These are phyloP conservation scores for Dascillus cervinus DNA, from an alignment of 2,888 invertebrate genomes.

Conservation along the genomic window DNA sequence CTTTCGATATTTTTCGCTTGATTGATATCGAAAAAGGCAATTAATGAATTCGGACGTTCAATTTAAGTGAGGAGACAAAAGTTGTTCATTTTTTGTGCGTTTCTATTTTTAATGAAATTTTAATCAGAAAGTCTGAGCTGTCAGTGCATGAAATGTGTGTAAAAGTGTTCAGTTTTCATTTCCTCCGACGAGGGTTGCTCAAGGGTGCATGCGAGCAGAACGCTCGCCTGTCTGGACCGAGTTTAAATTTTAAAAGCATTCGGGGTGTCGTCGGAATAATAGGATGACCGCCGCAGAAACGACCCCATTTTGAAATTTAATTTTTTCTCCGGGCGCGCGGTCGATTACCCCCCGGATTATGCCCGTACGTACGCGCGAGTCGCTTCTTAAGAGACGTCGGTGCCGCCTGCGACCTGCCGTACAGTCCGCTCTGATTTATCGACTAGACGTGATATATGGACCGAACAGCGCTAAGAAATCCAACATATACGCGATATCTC, in stretches of 20 bases:
- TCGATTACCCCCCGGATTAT: conserved; percentile 5
- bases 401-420: conserved; percentile 31
- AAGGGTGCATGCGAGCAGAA: conserved; percentile 29
- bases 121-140: conserved; percentile 34
- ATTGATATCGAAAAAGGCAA: conserved; percentile 14
- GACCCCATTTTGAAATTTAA: conserved; percentile 1
- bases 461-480: conserved; percentile 34
- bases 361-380: conserved; percentile 7
- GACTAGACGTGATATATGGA: conserved; percentile 41
- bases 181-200: conserved; percentile 32
- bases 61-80: conserved; percentile 14
- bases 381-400: conserved; percentile 26
- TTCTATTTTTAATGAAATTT: conserved; percentile 37
- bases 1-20: conserved; percentile 7
- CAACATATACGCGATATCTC: conserved; percentile 35
- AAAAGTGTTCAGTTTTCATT: conserved; percentile 32
- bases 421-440: conserved; percentile 39
- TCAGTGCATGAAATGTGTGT: conserved; percentile 32
- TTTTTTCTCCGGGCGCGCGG: conserved; percentile 34
- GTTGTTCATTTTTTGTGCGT: conserved; percentile 23
- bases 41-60: conserved; percentile 11
- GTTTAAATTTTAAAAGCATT: conserved; percentile 25
- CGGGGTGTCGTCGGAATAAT: conserved; percentile 41
- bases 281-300: conserved; percentile 44
- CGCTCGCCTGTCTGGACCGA: conserved; percentile 21